These are phyloP conservation scores for Mus minutoides DNA, from an alignment of 2,797 vertebrate genomes.

Conservation along the genomic window DNA sequence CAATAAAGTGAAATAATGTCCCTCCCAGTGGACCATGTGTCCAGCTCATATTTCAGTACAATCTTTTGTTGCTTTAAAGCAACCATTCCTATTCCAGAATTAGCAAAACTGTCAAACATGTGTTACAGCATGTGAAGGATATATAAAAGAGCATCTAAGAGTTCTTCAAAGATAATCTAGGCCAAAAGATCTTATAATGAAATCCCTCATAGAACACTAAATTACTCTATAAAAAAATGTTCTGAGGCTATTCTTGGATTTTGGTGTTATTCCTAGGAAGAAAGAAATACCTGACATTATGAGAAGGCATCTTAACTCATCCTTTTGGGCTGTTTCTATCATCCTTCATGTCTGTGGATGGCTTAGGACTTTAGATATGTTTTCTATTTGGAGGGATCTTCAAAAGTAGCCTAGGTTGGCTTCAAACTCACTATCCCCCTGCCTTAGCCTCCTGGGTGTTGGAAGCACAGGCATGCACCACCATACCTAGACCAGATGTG, in stretches of 20 bases:
- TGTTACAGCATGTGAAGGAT: not conserved
- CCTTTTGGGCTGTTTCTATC: not conserved
- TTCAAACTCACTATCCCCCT: not conserved
- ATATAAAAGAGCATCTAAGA: not conserved
- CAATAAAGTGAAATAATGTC: not conserved
- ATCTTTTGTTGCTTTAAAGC: not conserved
- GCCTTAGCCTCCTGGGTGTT: too few species aligned
- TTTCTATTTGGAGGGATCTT: too few species aligned
- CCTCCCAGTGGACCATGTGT: not conserved
- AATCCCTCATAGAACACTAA: constrained; percentile 17
- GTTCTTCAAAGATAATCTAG: constrained; percentile 33
- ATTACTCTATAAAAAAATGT: constrained; percentile 4
- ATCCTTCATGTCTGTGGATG: not conserved
- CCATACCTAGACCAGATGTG: not conserved
- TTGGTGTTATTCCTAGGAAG: not conserved
- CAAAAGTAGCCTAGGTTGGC: not conserved
- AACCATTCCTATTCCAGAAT: constrained; percentile 9
- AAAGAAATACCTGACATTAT: not conserved
- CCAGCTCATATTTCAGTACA: constrained; percentile 14
- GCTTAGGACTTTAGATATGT: not conserved
- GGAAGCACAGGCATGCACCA: not conserved
- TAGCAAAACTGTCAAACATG: not conserved
- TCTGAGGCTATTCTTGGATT: constrained; percentile 16
- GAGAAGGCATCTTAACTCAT: not conserved
- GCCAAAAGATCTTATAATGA: not conserved